phyloP scores from a whole-genome alignment of 2,113 vertebrate species.

The Cyprinodon variegatus region DNA sequence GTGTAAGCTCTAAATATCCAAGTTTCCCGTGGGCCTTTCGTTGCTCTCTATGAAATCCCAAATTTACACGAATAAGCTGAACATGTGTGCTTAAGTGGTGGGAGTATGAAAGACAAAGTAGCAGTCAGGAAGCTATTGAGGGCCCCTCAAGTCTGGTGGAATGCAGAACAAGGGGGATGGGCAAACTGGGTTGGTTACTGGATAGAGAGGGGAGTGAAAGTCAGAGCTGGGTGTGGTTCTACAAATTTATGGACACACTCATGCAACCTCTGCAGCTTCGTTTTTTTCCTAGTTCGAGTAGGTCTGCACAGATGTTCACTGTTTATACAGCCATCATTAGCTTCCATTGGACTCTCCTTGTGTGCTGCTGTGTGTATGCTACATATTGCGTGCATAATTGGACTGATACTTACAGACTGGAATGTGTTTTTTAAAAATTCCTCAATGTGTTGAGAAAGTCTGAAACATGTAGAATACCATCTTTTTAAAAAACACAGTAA shows the following conservation, averaged over 20 bases:
- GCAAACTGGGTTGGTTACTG: constrained; percentile 19
- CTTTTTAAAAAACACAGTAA: constrained; percentile 6
- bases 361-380: constrained; percentile 39
- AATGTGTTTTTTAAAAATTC: constrained; percentile 57
- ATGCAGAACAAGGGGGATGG: constrained; percentile 60
- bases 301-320: constrained; percentile 69
- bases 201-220: constrained; percentile 31
- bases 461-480: constrained; percentile 49
- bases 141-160: constrained; percentile 68
- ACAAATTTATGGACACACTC: constrained; percentile 20
- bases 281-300: constrained; percentile 68
- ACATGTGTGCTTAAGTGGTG: constrained; percentile 5
- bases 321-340: constrained; percentile 64
- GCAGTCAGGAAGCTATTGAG: constrained; percentile 70
- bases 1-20: constrained; percentile 18
- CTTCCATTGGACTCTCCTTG: constrained; percentile 51
- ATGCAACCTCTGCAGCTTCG: constrained; percentile 25
- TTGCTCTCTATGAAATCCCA: constrained; percentile 26
- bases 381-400: background rate
- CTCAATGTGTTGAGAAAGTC: constrained; percentile 25
- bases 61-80: constrained; percentile 29
- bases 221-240: constrained; percentile 46
- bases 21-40: background rate
- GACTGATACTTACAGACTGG: constrained; percentile 29
- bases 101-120: constrained; percentile 18